phyloP scores from a whole-genome alignment of 2,113 vertebrate species.

The Passer montanus region DNA sequence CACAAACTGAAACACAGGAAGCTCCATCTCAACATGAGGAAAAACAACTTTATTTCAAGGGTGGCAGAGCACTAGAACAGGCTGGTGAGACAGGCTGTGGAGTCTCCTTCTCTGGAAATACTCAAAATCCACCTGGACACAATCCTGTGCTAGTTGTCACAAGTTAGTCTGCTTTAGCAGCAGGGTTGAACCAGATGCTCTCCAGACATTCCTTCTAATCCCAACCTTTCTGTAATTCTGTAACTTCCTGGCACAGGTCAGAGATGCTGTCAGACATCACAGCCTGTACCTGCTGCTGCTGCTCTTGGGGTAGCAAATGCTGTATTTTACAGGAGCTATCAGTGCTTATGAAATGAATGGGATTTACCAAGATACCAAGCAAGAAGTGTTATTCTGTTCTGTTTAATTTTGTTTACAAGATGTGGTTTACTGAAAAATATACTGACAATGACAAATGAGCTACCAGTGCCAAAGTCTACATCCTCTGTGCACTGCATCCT shows the following conservation, averaged over 20 bases:
- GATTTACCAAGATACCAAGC: background rate
- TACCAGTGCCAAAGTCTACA: background rate
- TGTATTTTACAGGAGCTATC: background rate
- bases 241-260: background rate
- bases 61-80: background rate
- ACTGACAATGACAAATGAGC: background rate
- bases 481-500: accelerated
- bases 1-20: background rate
- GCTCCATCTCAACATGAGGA: background rate
- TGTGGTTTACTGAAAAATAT: background rate
- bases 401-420: constrained; percentile 7
- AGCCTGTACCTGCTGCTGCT: background rate
- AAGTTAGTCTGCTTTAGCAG: background rate
- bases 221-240: background rate
- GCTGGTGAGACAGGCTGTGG: background rate
- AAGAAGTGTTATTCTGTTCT: background rate
- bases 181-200: background rate
- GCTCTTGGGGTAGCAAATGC: background rate
- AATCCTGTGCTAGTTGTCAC: background rate
- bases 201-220: background rate
- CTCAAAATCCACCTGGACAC: background rate
- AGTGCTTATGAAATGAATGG: background rate
- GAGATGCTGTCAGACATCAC: background rate
- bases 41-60: background rate
- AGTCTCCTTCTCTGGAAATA: background rate